phyloP scores from a whole-genome alignment of 1,140 invertebrate genomes.

The Dryas iulia region DNA sequence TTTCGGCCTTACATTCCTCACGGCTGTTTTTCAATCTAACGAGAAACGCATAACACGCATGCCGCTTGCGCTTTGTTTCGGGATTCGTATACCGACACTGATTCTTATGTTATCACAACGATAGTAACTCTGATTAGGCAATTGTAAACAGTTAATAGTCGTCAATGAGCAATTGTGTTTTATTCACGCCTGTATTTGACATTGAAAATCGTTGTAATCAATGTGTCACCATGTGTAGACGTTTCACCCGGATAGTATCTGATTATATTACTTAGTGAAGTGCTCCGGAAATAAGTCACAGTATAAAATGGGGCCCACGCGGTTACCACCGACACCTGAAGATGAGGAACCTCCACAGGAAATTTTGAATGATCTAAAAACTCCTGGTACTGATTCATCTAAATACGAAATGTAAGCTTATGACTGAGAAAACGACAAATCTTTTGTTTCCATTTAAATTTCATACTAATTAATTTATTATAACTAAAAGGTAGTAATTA shows the following conservation, averaged over 20 bases:
- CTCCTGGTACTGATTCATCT: constrained; percentile 33
- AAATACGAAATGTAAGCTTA: constrained; percentile 43
- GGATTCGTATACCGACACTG: constrained; percentile 32
- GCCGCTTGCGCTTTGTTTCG: constrained; percentile 41
- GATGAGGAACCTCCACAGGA: constrained; percentile 60
- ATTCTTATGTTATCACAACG: constrained; percentile 13
- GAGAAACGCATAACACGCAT: constrained; percentile 72
- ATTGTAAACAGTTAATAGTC: too few relatives aligned
- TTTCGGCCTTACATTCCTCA: constrained; percentile 77
- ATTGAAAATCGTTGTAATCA: constrained; percentile 25
- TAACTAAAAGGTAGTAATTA: too few relatives aligned
- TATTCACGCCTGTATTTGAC: background rate
- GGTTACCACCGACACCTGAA: constrained; percentile 66
- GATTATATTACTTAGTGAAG: constrained; percentile 35
- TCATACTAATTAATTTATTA: too few relatives aligned
- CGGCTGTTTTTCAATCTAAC: constrained; percentile 77
- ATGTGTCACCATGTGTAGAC: constrained; percentile 41
- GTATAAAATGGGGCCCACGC: constrained; percentile 61
- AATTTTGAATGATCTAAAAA: constrained; percentile 42
- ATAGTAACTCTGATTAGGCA: background rate
- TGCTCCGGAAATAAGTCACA: constrained; percentile 20
- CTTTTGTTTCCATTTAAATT: background rate
- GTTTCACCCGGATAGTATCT: constrained; percentile 58
- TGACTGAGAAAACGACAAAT: background rate
- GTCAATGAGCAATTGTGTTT: background rate